These are phyloP conservation scores for Eudemis profundana DNA, from an alignment of 2,888 invertebrate species.

Conservation along the genomic window DNA sequence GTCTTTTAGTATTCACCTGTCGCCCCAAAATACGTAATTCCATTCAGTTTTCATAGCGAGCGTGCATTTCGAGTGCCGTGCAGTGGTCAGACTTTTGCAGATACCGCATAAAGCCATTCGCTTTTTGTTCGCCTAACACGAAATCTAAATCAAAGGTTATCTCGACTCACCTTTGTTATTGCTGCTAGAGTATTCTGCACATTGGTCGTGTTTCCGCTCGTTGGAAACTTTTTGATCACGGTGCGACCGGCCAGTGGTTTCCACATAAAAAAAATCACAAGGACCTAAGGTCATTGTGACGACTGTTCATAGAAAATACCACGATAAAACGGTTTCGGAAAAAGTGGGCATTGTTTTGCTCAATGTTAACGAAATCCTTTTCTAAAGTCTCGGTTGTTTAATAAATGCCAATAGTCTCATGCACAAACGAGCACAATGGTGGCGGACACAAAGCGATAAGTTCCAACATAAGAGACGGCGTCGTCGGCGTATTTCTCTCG, in stretches of 20 bases:
- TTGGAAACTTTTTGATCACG: constrained; percentile 63
- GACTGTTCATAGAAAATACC: background rate
- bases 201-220: constrained; percentile 58
- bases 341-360: background rate
- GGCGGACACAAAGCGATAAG: constrained; percentile 59
- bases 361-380: constrained; percentile 2
- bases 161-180: constrained; percentile 80
- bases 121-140: constrained; percentile 72
- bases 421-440: constrained; percentile 37
- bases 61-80: constrained; percentile 65
- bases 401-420: constrained; percentile 36
- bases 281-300: constrained; percentile 49
- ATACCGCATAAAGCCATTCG: constrained; percentile 73
- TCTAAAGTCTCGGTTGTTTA: constrained; percentile 9
- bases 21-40: constrained; percentile 69
- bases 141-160: constrained; percentile 84
- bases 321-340: background rate
- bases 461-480: constrained; percentile 59
- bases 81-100: constrained; percentile 73
- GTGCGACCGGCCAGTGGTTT: constrained; percentile 51
- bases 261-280: constrained; percentile 66
- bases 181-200: constrained; percentile 74
- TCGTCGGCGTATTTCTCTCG: constrained; percentile 49
- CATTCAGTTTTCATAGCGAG: constrained; percentile 61
- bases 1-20: constrained; percentile 77